A percentile compares a stretch with the other conserved stretches of the same genome.
Evolutionary conservation across 2,113 vertebrate species (phyloP).

Genomic region (Lampris incognitus): DNA sequence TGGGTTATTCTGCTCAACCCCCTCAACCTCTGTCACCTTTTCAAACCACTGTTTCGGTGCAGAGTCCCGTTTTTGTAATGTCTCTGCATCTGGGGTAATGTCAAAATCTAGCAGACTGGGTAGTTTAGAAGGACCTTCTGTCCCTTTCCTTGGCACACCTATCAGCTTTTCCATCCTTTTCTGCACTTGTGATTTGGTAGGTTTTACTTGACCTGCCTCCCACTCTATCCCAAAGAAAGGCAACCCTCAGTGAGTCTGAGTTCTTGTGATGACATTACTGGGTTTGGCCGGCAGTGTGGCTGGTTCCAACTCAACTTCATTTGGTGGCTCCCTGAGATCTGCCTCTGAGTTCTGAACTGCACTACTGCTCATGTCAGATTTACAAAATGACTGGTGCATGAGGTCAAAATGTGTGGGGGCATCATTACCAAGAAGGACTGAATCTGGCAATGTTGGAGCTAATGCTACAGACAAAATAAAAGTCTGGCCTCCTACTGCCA

Average conservation of each 20-base stretch:
- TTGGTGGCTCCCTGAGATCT: background rate
- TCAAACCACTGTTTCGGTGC: background rate
- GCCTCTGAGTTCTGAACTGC: background rate
- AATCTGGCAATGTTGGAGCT: background rate
- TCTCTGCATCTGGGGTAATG: background rate
- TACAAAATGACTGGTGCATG: background rate
- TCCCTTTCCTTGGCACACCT: background rate
- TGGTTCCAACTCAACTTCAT: background rate
- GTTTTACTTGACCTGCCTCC: background rate
- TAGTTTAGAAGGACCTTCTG: background rate
- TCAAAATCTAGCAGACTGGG: background rate
- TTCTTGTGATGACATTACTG: background rate
- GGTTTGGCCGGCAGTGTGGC: background rate
- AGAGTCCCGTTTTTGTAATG: background rate
- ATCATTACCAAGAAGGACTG: background rate
- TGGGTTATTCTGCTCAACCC: background rate
- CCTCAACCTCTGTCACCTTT: background rate
- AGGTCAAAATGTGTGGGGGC: background rate
- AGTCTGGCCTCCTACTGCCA: slow-evolving; percentile 18
- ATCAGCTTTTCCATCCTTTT: background rate
- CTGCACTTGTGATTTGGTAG: background rate
- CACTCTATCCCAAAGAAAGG: no score
- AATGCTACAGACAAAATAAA: background rate
- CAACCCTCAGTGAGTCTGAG: background rate
- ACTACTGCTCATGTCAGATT: no score